phyloP scores from a whole-genome alignment of 2,888 invertebrate genomes.

The Ormyrus rosae region DNA sequence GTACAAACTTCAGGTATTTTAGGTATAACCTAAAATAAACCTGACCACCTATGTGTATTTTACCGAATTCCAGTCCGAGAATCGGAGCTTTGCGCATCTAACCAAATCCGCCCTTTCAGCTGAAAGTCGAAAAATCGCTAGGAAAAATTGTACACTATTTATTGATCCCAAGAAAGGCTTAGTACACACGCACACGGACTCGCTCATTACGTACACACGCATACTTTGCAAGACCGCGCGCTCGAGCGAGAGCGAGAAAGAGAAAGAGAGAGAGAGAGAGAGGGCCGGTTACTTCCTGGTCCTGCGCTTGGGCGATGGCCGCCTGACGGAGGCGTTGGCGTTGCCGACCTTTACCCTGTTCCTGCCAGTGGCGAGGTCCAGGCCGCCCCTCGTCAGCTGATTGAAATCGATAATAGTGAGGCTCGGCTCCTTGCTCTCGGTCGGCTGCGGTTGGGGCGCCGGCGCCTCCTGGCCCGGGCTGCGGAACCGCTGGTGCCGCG shows the following conservation, averaged over 20 bases:
- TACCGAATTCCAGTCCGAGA: too few species aligned
- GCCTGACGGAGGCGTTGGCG: constrained; percentile 6
- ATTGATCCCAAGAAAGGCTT: constrained; percentile 24
- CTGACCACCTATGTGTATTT: too few species aligned
- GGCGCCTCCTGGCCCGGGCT: not conserved
- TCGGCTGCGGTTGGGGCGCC: too few species aligned
- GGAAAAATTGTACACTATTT: constrained; percentile 2
- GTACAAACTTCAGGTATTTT: too few species aligned
- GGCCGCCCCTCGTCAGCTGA: constrained; percentile 81
- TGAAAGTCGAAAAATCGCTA: not conserved
- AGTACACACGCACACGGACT: too few species aligned
- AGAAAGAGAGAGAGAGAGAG: not conserved
- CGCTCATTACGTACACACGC: too few species aligned
- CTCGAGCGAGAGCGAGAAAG: not conserved
- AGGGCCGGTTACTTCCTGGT: constrained; percentile 18
- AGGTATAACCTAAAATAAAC: too few species aligned
- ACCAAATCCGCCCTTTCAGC: too few species aligned
- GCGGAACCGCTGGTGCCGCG: not conserved
- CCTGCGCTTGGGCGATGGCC: constrained; percentile 34
- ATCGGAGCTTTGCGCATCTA: too few species aligned
- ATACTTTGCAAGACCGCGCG: too few species aligned
- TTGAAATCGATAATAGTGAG: constrained; percentile 86
- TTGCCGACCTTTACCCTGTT: constrained; percentile 64
- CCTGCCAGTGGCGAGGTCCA: constrained; percentile 73
- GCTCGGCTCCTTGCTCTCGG: constrained; percentile 75